Evolutionary conservation across 2,113 vertebrate genomes (phyloP), one percentile per base, ranked within the genome.

Genomic region (Epinephelus cyanopodus): DNA sequence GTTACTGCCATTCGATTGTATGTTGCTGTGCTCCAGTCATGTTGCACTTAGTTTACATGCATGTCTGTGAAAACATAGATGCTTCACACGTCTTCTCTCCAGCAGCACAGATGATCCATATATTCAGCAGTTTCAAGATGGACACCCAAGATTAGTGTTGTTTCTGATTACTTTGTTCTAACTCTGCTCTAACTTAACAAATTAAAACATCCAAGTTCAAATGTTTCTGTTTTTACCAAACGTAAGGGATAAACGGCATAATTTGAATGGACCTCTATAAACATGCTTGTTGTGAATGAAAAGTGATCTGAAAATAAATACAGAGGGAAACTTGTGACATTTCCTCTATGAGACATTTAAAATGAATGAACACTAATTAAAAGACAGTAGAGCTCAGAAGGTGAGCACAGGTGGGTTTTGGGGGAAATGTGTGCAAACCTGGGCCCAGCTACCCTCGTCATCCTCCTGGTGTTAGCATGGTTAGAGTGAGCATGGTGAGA

Each of bases 371-470:
- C 10, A 33, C 11, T 33, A 57, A 29, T 48, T 57, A 27, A 60
- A 27, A 27, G 17, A 48, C 5, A 50, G 39, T 6, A 18, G n/a
- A 8, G 13, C 54, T 7, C 23, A 33, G 42, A 10, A 53, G 37
- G 68, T 67, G 72, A 80, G 27, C 13, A 37, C 1, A 50, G 66
- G 47, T 50, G 77, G 27, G 12, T 50, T 14, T 60, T 17, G 18
- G 52, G 65, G 68, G 61, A 27, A 63, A 23, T 5, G 62, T 79
- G 92, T 91, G 90, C 98, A 96, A 96, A 99, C 98, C 98, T 99
- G 97, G 93, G 98, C 98, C 98, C 98, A 99, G 98, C 97, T 98
- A 87, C 98, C 97, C 97, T 98, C 97, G 95, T 98, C 98, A 95
- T 99, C 98, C 91, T 99, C 98, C 98, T 99, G 97, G 90, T 84